phyloP scores from a whole-genome alignment of 2,797 vertebrate genomes.

The Amphiprion clarkii region DNA sequence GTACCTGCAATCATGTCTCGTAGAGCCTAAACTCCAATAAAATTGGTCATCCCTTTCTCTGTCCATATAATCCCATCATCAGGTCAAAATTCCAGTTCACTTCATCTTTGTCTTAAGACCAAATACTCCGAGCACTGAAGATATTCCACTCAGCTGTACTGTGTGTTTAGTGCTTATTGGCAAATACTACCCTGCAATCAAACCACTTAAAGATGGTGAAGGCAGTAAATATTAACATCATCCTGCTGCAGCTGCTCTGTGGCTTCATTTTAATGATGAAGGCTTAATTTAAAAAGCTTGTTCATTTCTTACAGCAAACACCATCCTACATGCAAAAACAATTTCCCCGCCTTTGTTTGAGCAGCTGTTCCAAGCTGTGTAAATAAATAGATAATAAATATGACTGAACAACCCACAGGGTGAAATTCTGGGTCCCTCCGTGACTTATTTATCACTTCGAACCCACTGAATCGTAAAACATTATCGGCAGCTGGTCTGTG shows the following conservation, averaged over 20 bases:
- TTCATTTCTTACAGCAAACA: not conserved
- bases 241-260: not conserved
- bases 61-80: too few relatives aligned
- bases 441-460: slow-evolving; percentile 49
- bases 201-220: too few relatives aligned
- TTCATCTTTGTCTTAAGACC: too few relatives aligned
- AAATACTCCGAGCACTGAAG: too few relatives aligned
- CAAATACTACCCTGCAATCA: too few relatives aligned
- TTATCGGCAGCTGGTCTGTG: slow-evolving; percentile 23
- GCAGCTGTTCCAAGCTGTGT: not conserved
- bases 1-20: not conserved
- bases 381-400: not conserved
- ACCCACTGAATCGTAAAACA: slow-evolving; percentile 20
- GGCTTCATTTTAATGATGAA: not conserved
- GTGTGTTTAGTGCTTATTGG: too few relatives aligned
- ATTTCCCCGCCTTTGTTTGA: slow-evolving; percentile 7
- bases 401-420: slow-evolving; percentile 4
- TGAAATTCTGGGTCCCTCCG: slow-evolving; percentile 5
- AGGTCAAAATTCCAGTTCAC: too few relatives aligned
- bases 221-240: too few relatives aligned
- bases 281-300: too few relatives aligned
- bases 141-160: too few relatives aligned
- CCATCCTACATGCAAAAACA: not conserved
- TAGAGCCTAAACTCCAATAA: too few relatives aligned
- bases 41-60: too few relatives aligned